phyloP scores from a whole-genome alignment of 2,797 vertebrate species.

The Cyclopterus lumpus region DNA sequence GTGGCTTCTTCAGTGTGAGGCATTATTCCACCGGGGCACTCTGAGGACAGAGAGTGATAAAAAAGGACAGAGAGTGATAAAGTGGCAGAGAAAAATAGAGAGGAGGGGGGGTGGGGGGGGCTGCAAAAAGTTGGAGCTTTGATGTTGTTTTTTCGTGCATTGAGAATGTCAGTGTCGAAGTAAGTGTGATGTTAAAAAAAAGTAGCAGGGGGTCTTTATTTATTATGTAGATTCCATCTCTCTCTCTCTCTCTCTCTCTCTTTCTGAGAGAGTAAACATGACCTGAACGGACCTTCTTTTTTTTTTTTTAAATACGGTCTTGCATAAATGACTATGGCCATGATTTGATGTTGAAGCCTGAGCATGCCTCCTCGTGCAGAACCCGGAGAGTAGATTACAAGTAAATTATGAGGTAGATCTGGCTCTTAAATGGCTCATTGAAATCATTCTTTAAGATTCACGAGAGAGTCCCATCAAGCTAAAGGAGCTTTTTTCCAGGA shows the following conservation, averaged over 20 bases:
- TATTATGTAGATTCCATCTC: neutral
- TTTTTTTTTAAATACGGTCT: conserved; percentile 52
- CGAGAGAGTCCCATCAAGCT: conserved; percentile 40
- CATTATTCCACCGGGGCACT: conserved; percentile 7
- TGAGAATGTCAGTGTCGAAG: neutral
- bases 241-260: no score
- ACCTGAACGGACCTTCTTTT: conserved; percentile 6
- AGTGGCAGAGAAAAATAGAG: conserved; percentile 7
- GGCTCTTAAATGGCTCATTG: conserved; percentile 52
- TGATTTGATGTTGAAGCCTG: conserved; percentile 37
- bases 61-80: conserved; percentile 10
- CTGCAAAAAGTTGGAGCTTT: conserved; percentile 27
- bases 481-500: conserved; percentile 38
- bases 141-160: conserved; percentile 20
- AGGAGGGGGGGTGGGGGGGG: neutral
- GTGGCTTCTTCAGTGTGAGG: conserved; percentile 1
- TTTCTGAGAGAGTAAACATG: conserved; percentile 25
- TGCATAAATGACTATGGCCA: conserved; percentile 44
- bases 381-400: conserved; percentile 62
- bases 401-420: conserved; percentile 65
- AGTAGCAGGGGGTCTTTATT: conserved; percentile 16
- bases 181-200: conserved; percentile 23
- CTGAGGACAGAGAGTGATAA: conserved; percentile 3
- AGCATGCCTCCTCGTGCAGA: conserved; percentile 62
- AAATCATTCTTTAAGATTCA: conserved; percentile 64